A percentile compares a stretch with the other conserved stretches of the same genome.
These are phyloP conservation scores for Atrina japonica DNA, from an alignment of 2,888 invertebrate genomes.

Conservation along the genomic window DNA sequence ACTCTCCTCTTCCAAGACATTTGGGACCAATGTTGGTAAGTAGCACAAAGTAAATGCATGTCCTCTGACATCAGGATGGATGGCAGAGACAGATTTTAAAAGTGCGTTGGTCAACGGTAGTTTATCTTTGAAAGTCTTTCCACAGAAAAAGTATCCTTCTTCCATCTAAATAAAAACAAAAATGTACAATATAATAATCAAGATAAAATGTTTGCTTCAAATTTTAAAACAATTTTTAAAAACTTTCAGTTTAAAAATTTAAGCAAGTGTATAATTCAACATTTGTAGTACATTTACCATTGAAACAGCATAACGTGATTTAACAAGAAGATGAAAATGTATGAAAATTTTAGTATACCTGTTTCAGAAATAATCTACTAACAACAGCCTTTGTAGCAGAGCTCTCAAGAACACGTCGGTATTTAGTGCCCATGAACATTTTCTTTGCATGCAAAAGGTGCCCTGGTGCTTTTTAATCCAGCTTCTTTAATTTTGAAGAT, in stretches of 20 bases:
- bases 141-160: constrained; percentile 39
- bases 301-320: too few species aligned
- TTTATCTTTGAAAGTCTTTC: constrained; percentile 43
- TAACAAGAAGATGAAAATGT: neutral
- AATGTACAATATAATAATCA: neutral
- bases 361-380: constrained; percentile 16
- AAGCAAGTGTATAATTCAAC: too few species aligned
- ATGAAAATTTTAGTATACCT: constrained; percentile 1
- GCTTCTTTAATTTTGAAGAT: constrained; percentile 25
- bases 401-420: constrained; percentile 6
- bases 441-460: constrained; percentile 11
- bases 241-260: too few species aligned
- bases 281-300: too few species aligned
- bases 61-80: constrained; percentile 43
- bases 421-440: constrained; percentile 32
- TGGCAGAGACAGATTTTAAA: constrained; percentile 38
- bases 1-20: constrained; percentile 37
- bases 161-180: constrained; percentile 12
- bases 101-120: constrained; percentile 45
- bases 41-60: constrained; percentile 26
- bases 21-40: constrained; percentile 31
- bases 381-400: constrained; percentile 17
- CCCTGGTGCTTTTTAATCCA: constrained; percentile 11
- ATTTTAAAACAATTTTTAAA: neutral
- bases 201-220: neutral